Evolutionary conservation across 2,888 invertebrate genomes (phyloP).

Genomic region (Eupithecia centaureata): DNA sequence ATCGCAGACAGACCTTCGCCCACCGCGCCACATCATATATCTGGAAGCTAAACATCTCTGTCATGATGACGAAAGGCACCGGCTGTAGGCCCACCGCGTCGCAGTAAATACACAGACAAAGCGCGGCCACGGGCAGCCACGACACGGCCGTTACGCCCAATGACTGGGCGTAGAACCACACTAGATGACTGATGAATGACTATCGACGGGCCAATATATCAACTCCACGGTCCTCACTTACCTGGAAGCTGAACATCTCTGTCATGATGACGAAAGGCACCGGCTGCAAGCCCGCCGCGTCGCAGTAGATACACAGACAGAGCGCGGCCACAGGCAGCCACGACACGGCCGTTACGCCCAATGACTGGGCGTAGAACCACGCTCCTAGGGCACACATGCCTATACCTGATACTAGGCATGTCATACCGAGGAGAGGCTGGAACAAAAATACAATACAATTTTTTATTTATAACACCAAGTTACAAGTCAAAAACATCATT

Average conservation of each 20-base stretch:
- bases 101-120: slow-evolving; percentile 77
- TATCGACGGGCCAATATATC: too few species aligned
- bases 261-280: slow-evolving; percentile 80
- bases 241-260: slow-evolving; percentile 78
- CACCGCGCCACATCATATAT: too few species aligned
- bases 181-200: too few species aligned
- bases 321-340: slow-evolving; percentile 73
- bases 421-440: slow-evolving; percentile 70
- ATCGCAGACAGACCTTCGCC: too few species aligned
- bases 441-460: slow-evolving; percentile 17
- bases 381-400: slow-evolving; percentile 66
- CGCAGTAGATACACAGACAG: slow-evolving; percentile 77
- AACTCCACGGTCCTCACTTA: too few species aligned
- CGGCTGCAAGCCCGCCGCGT: slow-evolving; percentile 75
- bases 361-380: slow-evolving; percentile 65
- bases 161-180: neutral
- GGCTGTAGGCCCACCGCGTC: slow-evolving; percentile 78
- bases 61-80: slow-evolving; percentile 78
- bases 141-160: slow-evolving; percentile 40
- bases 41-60: slow-evolving; percentile 78
- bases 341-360: slow-evolving; percentile 40
- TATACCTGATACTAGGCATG: slow-evolving; percentile 71
- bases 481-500: too few species aligned
- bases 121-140: slow-evolving; percentile 71
- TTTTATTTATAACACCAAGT: too few species aligned